Conservation (phyloP, 1,140 invertebrate species). For the Drosophila rufa region DNA sequence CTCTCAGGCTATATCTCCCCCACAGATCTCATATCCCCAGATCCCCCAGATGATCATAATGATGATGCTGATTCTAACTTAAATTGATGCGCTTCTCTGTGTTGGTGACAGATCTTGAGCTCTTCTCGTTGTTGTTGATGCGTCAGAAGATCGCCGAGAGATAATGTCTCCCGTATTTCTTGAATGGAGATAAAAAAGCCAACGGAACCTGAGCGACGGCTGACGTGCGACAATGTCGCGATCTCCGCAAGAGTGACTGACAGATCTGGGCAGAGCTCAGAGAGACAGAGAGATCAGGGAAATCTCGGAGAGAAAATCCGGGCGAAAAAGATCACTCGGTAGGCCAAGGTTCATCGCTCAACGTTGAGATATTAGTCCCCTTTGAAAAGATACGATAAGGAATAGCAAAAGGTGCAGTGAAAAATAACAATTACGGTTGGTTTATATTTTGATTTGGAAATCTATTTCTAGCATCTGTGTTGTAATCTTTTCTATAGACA, state of each 20-base stretch:
- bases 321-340: conserved; percentile 29
- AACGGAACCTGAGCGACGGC: conserved; percentile 55
- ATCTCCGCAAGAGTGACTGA: conserved; percentile 55
- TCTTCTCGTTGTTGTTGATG: conserved; percentile 49
- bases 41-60: conserved; percentile 41
- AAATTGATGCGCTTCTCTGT: conserved; percentile 58
- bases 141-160: conserved; percentile 49
- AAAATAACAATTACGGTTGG: not conserved
- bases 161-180: conserved; percentile 65
- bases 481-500: not conserved
- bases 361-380: conserved; percentile 2
- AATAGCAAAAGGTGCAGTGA: not conserved
- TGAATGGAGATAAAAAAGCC: conserved; percentile 64
- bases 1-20: conserved; percentile 43
- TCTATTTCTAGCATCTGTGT: not conserved
- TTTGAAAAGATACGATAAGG: not conserved
- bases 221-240: conserved; percentile 72
- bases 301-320: conserved; percentile 13
- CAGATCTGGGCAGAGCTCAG: conserved; percentile 5
- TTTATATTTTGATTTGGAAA: not conserved
- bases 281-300: conserved; percentile 7
- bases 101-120: conserved; percentile 62
- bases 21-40: conserved; percentile 23
- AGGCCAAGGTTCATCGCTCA: conserved; percentile 51
- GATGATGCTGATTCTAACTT: conserved; percentile 70